phyloP scores from a whole-genome alignment of 2,113 vertebrate genomes.

The Propithecus coquereli region DNA sequence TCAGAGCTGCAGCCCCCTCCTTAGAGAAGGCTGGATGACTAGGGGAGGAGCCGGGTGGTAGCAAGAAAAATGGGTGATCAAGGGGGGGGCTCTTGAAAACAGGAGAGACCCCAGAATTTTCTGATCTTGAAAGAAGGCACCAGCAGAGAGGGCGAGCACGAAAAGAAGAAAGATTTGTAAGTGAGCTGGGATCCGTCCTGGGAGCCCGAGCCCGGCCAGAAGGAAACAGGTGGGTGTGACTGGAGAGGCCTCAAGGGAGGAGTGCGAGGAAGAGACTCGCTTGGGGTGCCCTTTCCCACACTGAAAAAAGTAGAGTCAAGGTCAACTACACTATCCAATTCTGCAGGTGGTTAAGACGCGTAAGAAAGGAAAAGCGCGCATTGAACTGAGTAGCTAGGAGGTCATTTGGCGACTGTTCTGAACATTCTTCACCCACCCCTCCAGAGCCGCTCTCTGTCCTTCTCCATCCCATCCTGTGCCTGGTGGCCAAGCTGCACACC shows the following conservation, averaged over 20 bases:
- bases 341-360: neutral
- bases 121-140: neutral
- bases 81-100: neutral
- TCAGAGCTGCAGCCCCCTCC: neutral
- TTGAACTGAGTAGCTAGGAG: neutral
- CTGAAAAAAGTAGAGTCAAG: neutral
- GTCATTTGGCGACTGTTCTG: neutral
- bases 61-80: neutral
- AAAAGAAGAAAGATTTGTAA: neutral
- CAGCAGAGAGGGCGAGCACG: neutral
- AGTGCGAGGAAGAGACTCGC: neutral
- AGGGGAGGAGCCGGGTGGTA: neutral
- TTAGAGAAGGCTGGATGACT: neutral
- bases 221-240: neutral
- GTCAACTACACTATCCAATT: neutral
- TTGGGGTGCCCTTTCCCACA: neutral
- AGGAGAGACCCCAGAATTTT: neutral
- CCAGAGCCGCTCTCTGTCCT: neutral
- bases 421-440: neutral
- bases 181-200: neutral
- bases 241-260: neutral
- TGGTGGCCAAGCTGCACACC: neutral
- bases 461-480: neutral
- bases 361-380: neutral
- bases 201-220: neutral